phyloP scores from a whole-genome alignment of 2,113 vertebrate genomes.

The Corydoras sp. region DNA sequence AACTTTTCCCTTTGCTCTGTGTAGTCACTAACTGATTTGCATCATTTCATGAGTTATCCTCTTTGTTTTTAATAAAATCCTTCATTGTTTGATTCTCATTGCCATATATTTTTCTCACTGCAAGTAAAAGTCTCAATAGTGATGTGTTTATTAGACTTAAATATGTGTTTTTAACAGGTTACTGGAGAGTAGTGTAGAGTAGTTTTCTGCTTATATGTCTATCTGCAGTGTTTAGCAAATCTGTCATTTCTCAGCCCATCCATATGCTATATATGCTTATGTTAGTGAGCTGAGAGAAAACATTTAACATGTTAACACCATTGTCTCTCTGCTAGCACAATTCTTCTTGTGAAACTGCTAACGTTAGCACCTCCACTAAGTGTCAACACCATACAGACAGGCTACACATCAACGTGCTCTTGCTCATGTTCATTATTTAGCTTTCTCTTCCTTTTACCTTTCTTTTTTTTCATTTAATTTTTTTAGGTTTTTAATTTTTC shows the following conservation, averaged over 20 bases:
- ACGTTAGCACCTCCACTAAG: neutral
- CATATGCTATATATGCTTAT: neutral
- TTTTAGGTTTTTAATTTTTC: neutral
- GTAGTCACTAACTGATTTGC: no score
- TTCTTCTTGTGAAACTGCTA: neutral
- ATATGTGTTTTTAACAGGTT: no score
- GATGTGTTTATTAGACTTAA: no score
- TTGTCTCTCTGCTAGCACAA: neutral
- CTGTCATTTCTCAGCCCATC: neutral
- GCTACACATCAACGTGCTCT: neutral
- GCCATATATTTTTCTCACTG: no score
- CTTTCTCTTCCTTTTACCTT: neutral
- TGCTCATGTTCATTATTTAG: neutral
- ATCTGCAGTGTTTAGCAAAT: neutral
- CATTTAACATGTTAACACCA: conserved; percentile 9
- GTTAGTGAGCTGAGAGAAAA: neutral
- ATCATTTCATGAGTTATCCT: no score
- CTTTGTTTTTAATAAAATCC: no score
- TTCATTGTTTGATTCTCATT: no score
- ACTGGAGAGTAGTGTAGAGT: no score
- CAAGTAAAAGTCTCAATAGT: no score
- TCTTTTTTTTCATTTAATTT: neutral
- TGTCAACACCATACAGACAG: neutral
- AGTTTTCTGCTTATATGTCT: neutral
- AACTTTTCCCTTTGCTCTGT: no score